Evolutionary conservation across 2,113 vertebrate species (phyloP).

Genomic region (Petrocephalus microphthalmus): DNA sequence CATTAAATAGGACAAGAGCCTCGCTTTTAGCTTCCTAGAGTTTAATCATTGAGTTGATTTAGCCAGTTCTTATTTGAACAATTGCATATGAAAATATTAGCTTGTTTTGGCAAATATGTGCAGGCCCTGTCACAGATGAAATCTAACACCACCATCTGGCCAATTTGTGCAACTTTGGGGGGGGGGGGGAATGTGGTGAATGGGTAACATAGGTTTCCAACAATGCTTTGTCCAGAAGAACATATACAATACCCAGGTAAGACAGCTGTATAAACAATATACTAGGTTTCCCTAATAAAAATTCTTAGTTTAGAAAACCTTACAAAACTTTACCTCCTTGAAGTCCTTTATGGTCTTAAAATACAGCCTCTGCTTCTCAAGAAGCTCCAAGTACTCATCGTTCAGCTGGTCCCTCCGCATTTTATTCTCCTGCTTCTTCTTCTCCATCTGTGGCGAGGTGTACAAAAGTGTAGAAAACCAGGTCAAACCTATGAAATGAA

Average conservation of each 20-base stretch:
- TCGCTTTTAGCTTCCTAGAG: not conserved
- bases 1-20: not conserved
- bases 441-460: constrained; percentile 77
- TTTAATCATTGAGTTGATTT: not conserved
- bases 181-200: not conserved
- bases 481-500: not conserved
- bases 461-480: not conserved
- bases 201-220: not conserved
- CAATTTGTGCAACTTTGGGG: not conserved
- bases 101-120: not conserved
- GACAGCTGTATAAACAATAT: not conserved
- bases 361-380: constrained; percentile 93
- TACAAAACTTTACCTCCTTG: constrained; percentile 76
- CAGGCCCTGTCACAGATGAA: not conserved
- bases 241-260: not conserved
- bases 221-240: not conserved
- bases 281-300: not conserved
- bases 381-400: constrained; percentile 88
- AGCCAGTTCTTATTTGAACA: not conserved
- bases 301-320: not conserved
- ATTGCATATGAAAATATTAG: not conserved
- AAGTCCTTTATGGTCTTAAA: constrained; percentile 99
- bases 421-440: constrained; percentile 97
- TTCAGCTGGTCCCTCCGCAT: constrained; percentile 96
- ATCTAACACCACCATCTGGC: not conserved